Evolutionary conservation across 92 coral and sea anemone species (phyloP), one percentile per base, ranked within the genome.

Genomic region (Paramuricea clavata): DNA sequence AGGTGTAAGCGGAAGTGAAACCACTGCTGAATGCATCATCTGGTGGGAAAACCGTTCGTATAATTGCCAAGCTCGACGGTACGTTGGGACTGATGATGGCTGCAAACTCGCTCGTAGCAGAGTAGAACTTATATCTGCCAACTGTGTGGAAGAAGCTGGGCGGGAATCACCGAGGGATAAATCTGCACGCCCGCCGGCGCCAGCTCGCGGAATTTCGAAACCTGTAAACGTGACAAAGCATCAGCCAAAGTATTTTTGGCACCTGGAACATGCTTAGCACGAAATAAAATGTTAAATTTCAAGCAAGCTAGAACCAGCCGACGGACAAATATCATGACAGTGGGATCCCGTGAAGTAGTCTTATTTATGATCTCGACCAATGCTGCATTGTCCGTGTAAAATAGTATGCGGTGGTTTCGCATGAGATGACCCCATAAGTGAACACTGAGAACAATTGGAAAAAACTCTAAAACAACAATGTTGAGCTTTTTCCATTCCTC

Each of bases 391-490:
- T 87, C 93, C 16, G 93, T 54, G 41, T 59, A 81, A 25, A 81
- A 86, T 12, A 86, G 49, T 6, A 90, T 47, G 32, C 88, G 49
- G 30, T 74, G 59, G 80, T 90, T 90, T 27, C 26, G 39, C 42
- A 89, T 52, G 5, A 9, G 25, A 17, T 31, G 62, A 16, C 82
- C 85, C 82, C 90, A 87, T 6, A 87, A 22, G 15, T 12, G 11
- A 4, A 86, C 31, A 13, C 84, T 71, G 0, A 79, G 3, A 8
- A 89, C 89, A 12, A 89, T 85, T 11, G 93, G 89, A 68, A 76
- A 89, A 62, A 89, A 52, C 28, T 81, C 90, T n/a, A 90, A 82
- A 25, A 91, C 34, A 47, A 80, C 35, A 87, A 87, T 68, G 50
- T n/a, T n/a, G n/a, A n/a, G n/a, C n/a, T n/a, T n/a, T 49, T 32